Base-by-base conservation (phyloP, 2,888 invertebrate genomes). In the Dusona sp. region DNA sequence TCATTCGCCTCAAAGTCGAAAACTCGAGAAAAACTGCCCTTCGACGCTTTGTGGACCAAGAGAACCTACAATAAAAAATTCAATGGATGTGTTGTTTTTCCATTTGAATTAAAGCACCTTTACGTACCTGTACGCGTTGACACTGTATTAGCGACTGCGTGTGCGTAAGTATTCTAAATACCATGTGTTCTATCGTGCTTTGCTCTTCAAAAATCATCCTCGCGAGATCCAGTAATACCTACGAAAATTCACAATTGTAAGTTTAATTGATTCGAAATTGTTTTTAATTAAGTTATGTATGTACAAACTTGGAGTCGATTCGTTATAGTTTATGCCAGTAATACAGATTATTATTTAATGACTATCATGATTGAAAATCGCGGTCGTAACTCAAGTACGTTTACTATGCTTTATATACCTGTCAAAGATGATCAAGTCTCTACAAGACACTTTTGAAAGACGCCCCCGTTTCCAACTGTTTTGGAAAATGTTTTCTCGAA, bases 141-240 rank as follows among this genome's bases (percentile, higher is more conserved):
- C 99, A 99, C 94, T 98, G 97, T 90, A 99, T 98, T 89, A 99
- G 95, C 91, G 98, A 98, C 95, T 98, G 98, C 90, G 98, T 98
- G 94, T 99, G 99, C 83, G 98, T 97, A 93, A 99, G 95, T 95
- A 99, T 99, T 95, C 98, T 96, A 91, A 98, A 96, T 86, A 99
- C 98, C 96, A 99, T 98, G 94, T 98, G 98, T 93, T 99, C 99
- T 91, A 99, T 98, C 92, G 98, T 99, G 94, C 98, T 98, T 95
- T 99, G 99, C 95, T 99, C 99, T 94, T 98, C 98, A 94, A 99
- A 99, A 91, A 99, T 98, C 97, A 99, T 98, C 91, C 98, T 96
- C n/a, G 99, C 99, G 93, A 99, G 95, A 94, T 98, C 98, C 90
- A 99, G 95, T 83, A 99, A 95, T 89, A 99, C 98, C 96, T 96